phyloP scores from a whole-genome alignment of 2,113 vertebrate genomes.

The Chaetops frenatus region DNA sequence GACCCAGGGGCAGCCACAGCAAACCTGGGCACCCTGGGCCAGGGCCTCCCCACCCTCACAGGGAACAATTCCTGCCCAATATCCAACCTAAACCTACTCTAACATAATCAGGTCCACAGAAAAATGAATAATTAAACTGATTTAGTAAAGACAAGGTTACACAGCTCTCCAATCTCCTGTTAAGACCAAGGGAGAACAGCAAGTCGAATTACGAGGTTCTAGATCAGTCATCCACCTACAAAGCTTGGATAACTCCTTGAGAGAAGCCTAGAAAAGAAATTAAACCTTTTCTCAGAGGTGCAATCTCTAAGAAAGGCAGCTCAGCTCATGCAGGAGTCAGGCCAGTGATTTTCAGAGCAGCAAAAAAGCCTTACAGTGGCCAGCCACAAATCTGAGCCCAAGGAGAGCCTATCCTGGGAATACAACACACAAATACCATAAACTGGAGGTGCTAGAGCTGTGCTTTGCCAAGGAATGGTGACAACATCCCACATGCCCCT shows the following conservation, averaged over 20 bases:
- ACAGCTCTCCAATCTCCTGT: neutral
- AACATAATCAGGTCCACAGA: neutral
- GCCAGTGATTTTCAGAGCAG: neutral
- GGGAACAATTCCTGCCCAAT: rapidly evolving
- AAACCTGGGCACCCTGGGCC: neutral
- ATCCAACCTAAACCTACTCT: neutral
- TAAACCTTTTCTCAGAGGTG: neutral
- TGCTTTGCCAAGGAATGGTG: neutral
- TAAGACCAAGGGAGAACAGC: neutral
- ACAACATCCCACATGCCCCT: neutral
- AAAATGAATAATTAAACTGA: neutral
- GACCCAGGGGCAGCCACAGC: neutral
- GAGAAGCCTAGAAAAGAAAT: neutral
- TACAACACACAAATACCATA: neutral
- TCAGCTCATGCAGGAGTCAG: neutral
- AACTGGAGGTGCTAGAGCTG: neutral
- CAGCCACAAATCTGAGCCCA: neutral
- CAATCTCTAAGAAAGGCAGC: neutral
- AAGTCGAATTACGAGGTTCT: neutral
- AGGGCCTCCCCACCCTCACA: rapidly evolving
- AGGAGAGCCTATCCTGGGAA: neutral
- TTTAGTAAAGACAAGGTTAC: neutral
- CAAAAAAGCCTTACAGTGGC: neutral
- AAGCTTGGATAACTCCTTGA: neutral
- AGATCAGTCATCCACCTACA: neutral